These are phyloP conservation scores for Lepisosteus oculatus DNA, from an alignment of 2,113 vertebrate species.

Conservation along the genomic window DNA sequence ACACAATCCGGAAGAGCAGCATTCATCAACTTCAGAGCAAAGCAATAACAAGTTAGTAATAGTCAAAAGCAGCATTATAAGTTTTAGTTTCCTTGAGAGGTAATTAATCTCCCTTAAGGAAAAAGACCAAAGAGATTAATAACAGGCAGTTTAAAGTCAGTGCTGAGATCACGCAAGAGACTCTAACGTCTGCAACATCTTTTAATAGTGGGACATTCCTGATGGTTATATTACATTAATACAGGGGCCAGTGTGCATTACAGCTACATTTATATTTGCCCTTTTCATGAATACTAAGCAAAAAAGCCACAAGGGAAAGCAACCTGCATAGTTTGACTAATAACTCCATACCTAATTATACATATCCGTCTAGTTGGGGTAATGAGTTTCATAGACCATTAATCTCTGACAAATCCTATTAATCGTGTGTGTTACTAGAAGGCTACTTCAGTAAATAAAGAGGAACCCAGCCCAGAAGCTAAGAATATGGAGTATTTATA, in stretches of 20 bases:
- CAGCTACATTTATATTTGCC: no score
- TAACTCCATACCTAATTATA: conserved; percentile 15
- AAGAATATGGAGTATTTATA: background rate
- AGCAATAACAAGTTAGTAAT: conserved; percentile 64
- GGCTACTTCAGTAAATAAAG: background rate
- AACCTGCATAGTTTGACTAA: background rate
- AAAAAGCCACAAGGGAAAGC: background rate
- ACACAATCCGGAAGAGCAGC: conserved; percentile 33
- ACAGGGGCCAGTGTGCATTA: conserved; percentile 14
- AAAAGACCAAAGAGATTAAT: conserved; percentile 55
- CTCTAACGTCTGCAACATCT: conserved; percentile 34
- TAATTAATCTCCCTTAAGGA: conserved; percentile 54
- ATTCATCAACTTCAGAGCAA: conserved; percentile 63
- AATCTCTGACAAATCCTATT: conserved; percentile 21
- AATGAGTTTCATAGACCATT: conserved; percentile 32
- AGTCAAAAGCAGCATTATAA: conserved; percentile 48
- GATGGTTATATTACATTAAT: conserved; percentile 24
- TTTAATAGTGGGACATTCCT: conserved; percentile 33
- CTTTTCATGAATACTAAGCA: no score
- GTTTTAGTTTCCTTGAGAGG: conserved; percentile 47
- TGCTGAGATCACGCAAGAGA: conserved; percentile 53
- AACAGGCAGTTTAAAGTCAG: conserved; percentile 63
- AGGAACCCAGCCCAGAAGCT: no score
- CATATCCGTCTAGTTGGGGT: conserved; percentile 18
- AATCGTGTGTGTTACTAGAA: background rate